Evolutionary conservation across 2,113 vertebrate species (phyloP).

Genomic region (Phyllostomus hastatus): DNA sequence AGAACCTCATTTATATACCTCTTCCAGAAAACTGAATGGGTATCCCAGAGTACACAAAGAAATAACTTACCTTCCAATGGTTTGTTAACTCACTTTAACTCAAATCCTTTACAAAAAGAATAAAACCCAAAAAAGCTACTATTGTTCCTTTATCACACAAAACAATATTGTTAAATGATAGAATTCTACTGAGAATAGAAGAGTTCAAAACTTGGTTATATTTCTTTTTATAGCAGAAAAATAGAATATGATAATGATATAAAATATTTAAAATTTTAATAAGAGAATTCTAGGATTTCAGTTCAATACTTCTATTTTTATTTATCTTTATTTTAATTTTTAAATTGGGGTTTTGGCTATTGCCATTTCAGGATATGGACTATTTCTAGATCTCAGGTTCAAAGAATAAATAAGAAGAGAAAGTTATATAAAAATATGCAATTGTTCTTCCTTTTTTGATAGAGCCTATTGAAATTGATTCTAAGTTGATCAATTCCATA

Average conservation of each 20-base stretch:
- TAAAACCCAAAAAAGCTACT: not conserved
- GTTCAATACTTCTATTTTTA: not conserved
- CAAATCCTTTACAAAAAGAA: not conserved
- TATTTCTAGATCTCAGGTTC: not conserved
- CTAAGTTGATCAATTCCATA: not conserved
- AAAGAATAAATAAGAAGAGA: not conserved
- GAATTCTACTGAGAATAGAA: not conserved
- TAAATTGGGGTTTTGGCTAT: not conserved
- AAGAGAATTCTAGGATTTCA: not conserved
- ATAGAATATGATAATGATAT: not conserved
- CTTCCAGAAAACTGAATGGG: not conserved
- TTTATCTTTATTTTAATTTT: conserved; percentile 15
- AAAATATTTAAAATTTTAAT: not conserved
- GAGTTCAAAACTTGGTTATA: not conserved
- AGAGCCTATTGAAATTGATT: not conserved
- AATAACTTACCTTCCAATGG: not conserved
- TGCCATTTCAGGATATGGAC: not conserved
- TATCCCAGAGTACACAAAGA: not conserved
- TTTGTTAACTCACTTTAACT: not conserved
- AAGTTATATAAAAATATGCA: not conserved
- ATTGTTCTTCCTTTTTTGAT: not conserved
- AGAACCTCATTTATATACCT: not conserved
- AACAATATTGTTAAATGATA: not conserved
- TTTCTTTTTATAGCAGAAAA: not conserved
- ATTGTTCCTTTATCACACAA: not conserved